Evolutionary conservation across 2,888 invertebrate genomes (phyloP), one percentile per base, ranked within the genome.

Genomic region (Heliconius aoede): DNA sequence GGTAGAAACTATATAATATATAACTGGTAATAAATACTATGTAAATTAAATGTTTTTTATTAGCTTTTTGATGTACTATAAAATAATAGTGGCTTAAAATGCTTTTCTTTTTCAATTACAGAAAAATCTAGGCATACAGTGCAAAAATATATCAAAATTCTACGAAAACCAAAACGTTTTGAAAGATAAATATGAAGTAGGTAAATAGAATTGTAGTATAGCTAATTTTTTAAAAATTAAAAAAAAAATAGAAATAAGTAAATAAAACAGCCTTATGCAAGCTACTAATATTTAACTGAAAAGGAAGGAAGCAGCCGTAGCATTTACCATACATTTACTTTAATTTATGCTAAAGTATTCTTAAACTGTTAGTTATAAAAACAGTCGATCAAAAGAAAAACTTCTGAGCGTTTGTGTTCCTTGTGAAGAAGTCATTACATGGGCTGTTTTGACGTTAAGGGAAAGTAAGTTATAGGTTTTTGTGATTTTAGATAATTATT

Each of bases 351-450:
- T 69, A 69, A 55, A 24, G 30, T 15, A 69, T 55, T 51, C 55
- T 32, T 30, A 55, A 69, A 69, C 55, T 69, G 55, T 55, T 69
- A 55, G 55, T 69, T 30, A 24, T 69, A 55, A 69, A 69, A 69
- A 69, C 69, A 55, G 55, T 55, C 69, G 24, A 55, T 69, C 69
- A 69, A 69, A 69, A 69, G 55, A 55, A 69, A 69, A 69, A 55
- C 32, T 24, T 32, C 69, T 55, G 55, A 32, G 24, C 15, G 0
- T 32, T 55, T 51, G 15, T 32, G 55, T 55, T 15, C 68, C n/a
- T 55, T 69, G 55, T 69, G 32, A 55, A 69, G 69, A n/a, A 32
- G 69, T 32, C 55, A 55, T 55, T 55, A 69, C 55, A 69, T 15
- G 15, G 8, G 15, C 30, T 69, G 3, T n/a, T 36, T 36, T 36